Percentiles rank a stretch among this genome's conserved stretches.
Evolutionary conservation across 1,140 invertebrate genomes (phyloP).

Genomic region (Camponotus floridanus): DNA sequence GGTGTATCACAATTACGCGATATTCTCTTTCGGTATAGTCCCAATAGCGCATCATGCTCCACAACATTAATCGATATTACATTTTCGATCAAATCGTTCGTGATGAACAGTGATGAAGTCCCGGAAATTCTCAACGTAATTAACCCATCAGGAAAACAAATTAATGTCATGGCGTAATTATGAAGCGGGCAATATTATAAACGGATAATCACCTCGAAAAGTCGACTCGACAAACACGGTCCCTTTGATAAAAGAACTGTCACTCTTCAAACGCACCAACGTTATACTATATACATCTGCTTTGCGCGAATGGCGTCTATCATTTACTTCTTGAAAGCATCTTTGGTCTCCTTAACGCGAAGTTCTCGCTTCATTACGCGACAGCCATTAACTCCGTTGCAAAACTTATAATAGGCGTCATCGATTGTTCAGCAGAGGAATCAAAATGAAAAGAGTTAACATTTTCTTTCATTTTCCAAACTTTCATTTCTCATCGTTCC

Average conservation of each 20-base stretch:
- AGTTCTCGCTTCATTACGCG: constrained; percentile 22
- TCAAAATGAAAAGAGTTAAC: neutral
- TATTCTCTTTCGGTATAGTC: neutral
- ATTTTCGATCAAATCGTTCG: constrained; percentile 18
- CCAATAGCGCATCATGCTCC: neutral
- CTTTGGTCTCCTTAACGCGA: neutral
- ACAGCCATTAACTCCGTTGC: constrained; percentile 38
- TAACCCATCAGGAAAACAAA: constrained; percentile 31
- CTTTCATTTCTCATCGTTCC: neutral
- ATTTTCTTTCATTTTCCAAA: neutral
- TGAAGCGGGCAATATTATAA: neutral
- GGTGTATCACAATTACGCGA: neutral
- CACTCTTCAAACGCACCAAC: constrained; percentile 22
- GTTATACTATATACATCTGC: neutral
- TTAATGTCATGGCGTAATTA: constrained; percentile 29
- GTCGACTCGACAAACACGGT: neutral
- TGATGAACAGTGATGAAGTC: constrained; percentile 20
- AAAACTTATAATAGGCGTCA: constrained; percentile 35
- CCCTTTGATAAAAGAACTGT: neutral
- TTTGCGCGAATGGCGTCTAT: constrained; percentile 10
- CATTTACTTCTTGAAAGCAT: constrained; percentile 38
- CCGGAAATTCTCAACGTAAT: constrained; percentile 16
- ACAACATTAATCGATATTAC: constrained; percentile 39
- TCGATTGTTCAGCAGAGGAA: neutral
- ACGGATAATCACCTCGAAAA: constrained; percentile 19